These are phyloP conservation scores for Leguminivora glycinivorella DNA, from an alignment of 1,140 invertebrate species.

Conservation along the genomic window DNA sequence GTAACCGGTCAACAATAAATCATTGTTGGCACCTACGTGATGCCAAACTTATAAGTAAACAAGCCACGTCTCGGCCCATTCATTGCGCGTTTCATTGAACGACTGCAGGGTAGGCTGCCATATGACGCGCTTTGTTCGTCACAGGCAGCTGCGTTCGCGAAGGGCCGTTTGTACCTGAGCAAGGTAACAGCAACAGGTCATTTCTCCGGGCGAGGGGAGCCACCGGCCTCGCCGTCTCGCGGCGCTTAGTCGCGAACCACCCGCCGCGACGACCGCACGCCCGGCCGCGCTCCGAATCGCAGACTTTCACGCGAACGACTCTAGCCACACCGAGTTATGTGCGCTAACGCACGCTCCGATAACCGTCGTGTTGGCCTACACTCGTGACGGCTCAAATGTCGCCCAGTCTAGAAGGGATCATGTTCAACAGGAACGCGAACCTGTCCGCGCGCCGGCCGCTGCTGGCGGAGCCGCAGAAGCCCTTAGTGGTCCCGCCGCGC, in stretches of 20 bases:
- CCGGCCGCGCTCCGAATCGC: conserved; percentile 34
- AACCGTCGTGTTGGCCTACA: conserved; percentile 42
- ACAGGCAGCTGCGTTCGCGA: conserved; percentile 63
- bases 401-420: conserved; percentile 74
- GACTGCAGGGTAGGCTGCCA: conserved; percentile 47
- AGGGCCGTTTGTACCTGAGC: conserved; percentile 68
- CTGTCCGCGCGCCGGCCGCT: conserved; percentile 72
- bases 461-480: conserved; percentile 72
- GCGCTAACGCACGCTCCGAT: conserved; percentile 65
- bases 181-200: conserved; percentile 76
- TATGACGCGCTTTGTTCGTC: conserved; percentile 62
- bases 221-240: conserved; percentile 33
- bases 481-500: conserved; percentile 67
- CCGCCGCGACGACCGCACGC: conserved; percentile 43
- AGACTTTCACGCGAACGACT: conserved; percentile 61
- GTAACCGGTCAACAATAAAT: background rate
- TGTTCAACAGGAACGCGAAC: conserved; percentile 76
- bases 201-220: conserved; percentile 60
- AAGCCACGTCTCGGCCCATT: conserved; percentile 63
- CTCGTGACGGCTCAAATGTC: conserved; percentile 74
- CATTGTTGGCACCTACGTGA: conserved; percentile 5
- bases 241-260: conserved; percentile 46
- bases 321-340: conserved; percentile 64
- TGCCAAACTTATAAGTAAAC: conserved; percentile 42
- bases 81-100: conserved; percentile 60